Percentiles rank a stretch among this genome's conserved stretches.
These are phyloP conservation scores for Megaptera novaeangliae DNA, from an alignment of 2,113 vertebrate genomes.

Conservation along the genomic window DNA sequence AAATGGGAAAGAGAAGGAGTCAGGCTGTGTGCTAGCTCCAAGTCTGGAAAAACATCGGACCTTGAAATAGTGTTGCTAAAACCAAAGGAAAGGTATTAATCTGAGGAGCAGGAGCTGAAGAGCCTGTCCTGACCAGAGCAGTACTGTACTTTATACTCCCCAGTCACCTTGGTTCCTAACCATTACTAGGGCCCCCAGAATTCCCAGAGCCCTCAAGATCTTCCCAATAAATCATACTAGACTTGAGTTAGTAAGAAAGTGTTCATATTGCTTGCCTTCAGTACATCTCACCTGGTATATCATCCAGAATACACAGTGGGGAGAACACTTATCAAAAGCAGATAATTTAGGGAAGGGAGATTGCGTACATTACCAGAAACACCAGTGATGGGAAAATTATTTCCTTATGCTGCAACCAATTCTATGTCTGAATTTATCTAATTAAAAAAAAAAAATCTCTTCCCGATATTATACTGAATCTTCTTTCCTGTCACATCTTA, in stretches of 20 bases:
- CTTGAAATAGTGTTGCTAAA: neutral
- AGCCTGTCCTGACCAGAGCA: neutral
- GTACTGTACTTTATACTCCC: neutral
- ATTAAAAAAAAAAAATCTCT: neutral
- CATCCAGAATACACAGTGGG: neutral
- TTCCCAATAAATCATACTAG: neutral
- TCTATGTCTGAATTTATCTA: neutral
- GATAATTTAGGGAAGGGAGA: neutral
- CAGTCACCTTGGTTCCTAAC: neutral
- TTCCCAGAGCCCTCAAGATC: neutral
- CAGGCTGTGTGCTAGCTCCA: neutral
- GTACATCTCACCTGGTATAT: neutral
- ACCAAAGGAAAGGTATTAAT: neutral
- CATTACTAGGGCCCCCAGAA: neutral
- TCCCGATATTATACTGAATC: too few relatives aligned
- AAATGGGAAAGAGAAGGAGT: neutral
- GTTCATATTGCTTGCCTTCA: neutral
- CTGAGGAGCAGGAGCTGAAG: neutral
- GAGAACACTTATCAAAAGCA: neutral
- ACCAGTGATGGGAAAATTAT: neutral
- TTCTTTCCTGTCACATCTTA: neutral
- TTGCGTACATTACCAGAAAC: neutral
- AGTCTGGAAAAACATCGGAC: neutral
- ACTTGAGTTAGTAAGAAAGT: neutral
- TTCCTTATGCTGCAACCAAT: neutral